Evolutionary conservation across 2,797 vertebrate species (phyloP), one percentile per base, ranked within the genome.

Genomic region (Coracias cyanogaster): DNA sequence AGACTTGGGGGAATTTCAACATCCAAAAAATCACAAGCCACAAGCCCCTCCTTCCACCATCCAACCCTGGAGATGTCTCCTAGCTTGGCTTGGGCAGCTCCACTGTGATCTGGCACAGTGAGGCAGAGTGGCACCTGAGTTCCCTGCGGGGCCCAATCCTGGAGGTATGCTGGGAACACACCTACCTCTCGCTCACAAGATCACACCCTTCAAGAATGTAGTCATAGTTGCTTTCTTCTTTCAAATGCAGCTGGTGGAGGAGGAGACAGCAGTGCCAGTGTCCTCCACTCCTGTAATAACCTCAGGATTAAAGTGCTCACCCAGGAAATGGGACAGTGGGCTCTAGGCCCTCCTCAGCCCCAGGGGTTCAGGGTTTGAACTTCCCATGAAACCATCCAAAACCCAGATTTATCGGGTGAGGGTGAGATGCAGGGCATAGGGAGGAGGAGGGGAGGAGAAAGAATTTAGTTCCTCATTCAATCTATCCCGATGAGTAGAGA

Each of bases 181-280:
- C 90, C 92, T 73, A 64, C 81, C 33, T 73, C 86, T 86, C 20
- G 1, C 81, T 92, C 9, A 9, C 60, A 82, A 78, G 83, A 85
- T 94, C 93, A 96, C 92, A 82, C 90, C 89, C 90, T 94, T 87
- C 81, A 95, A 96, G 86, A 97, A 96, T 95, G 94, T 74, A 91
- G 60, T 74, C 15, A 1, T 71, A 92, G 89, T 48, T 71, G 64
- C 94, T 96, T 95, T 96, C 80, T 86, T 91, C 62, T 95, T 96
- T 93, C 60, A 92, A 95, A 84, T 82, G 81, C 81, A 95, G 49
- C 82, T 91, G 88, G 37, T 6, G 33, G 90, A 82, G 90, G 77
- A 93, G 90, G 82, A 95, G 90, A 46, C 77, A 80, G 60, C 22
- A 61, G 60, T 39, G 71, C 26, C 78, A 43, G 71, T 91, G 94